phyloP scores from a whole-genome alignment of 2,797 vertebrate species.

The Rhabdomys pumilio region DNA sequence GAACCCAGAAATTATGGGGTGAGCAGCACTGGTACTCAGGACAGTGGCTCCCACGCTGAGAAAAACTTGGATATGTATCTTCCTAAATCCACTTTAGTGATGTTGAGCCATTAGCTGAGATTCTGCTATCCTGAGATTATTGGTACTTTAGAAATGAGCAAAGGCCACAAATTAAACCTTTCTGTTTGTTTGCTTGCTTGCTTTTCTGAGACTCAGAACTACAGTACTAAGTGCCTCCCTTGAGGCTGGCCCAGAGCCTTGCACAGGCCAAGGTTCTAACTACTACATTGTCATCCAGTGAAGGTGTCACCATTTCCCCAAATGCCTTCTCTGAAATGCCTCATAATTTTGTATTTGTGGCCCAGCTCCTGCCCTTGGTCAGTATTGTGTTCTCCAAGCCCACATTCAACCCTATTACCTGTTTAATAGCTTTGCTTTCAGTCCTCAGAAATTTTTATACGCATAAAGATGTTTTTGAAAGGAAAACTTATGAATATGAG shows the following conservation, averaged over 20 bases:
- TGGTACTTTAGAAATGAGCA: neutral
- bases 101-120: neutral
- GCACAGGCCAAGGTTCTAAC: neutral
- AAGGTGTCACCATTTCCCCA: neutral
- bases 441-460: neutral
- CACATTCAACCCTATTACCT: neutral
- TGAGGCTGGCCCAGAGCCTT: neutral
- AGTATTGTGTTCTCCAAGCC: neutral
- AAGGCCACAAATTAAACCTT: neutral
- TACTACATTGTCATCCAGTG: neutral
- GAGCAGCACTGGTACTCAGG: neutral
- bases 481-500: slow-evolving; percentile 12
- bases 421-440: slow-evolving; percentile 44
- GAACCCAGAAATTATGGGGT: neutral
- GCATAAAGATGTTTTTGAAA: slow-evolving; percentile 39
- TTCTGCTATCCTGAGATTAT: neutral
- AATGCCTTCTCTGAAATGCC: neutral
- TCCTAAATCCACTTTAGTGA: neutral
- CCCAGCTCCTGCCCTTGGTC: neutral
- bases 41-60: neutral
- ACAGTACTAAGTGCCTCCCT: neutral
- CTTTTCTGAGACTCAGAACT: neutral
- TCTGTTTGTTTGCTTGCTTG: neutral
- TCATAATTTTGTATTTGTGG: neutral
- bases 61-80: neutral